phyloP scores from a whole-genome alignment of 2,888 invertebrate genomes.

The Microctonus brassicae region DNA sequence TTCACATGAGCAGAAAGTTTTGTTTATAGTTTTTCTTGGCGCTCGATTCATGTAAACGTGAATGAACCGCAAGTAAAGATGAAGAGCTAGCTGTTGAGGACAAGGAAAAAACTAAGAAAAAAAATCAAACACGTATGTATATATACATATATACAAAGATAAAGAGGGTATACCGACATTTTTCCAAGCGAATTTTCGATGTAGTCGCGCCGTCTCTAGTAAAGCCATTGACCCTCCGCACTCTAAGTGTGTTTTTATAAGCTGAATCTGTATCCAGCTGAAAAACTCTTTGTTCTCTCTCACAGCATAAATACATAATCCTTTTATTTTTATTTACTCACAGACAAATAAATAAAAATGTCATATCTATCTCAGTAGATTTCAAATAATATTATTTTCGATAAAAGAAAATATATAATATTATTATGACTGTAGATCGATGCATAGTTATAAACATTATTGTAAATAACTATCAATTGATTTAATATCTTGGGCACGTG shows the following conservation, averaged over 20 bases:
- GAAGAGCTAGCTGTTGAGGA: background rate
- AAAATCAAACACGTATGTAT: background rate
- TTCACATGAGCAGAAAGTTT: background rate
- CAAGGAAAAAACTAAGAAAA: background rate
- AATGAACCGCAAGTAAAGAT: background rate
- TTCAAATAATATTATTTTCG: no score
- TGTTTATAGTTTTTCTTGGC: no score
- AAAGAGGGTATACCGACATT: constrained; percentile 15
- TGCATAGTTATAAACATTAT: no score
- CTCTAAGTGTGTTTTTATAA: constrained; percentile 4
- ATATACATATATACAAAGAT: background rate
- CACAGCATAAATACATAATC: background rate
- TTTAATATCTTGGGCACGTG: background rate
- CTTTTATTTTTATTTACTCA: constrained; percentile 25
- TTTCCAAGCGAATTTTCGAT: constrained; percentile 17
- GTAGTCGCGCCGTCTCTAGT: constrained; percentile 8
- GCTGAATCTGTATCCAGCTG: constrained; percentile 13
- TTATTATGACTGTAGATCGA: no score
- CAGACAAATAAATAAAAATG: no score
- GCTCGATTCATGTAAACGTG: background rate
- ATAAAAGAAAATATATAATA: no score
- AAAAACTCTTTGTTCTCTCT: constrained; percentile 1
- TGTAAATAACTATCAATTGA: no score
- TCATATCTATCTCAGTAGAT: no score
- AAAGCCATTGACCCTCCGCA: constrained; percentile 22